Base-by-base conservation (phyloP, 2,888 invertebrate species). In the Orthonevra nobilis region DNA sequence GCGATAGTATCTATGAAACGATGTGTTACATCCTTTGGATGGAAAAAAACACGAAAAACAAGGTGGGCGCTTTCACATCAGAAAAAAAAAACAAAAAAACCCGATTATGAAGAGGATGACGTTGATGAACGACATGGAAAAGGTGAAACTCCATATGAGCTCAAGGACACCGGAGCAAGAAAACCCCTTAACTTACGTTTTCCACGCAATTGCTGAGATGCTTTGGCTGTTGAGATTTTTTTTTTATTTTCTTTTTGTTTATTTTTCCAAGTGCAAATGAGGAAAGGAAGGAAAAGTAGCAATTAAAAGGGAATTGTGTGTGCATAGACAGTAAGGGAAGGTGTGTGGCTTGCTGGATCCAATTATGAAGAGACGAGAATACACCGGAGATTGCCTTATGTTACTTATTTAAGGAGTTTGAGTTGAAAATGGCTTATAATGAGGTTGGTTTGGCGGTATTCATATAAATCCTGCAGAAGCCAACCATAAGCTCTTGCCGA, bases 1-100 rank as follows among this genome's bases (percentile, higher is more conserved):
- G 12, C 17, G 73, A 64, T 64, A 50, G 52, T 30, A 73, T 73
- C 73, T 64, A 14, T 52, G 64, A 64, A 42, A 36, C 36, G 28
- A 52, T 58, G 50, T 66, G 42, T 50, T 28, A 73, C 42, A 64
- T 50, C 64, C 44, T 28, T 56, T 50, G 10, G 28, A 28, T 69
- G 26, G 14, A 28, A 32, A 20, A 17, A 1, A 15, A 28, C n/a
- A n/a, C 15, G 66, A 46, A 38, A n/a, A 50, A 58, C 56, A 63
- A 64, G n/a, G n/a, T n/a, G n/a, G n/a, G n/a, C n/a, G n/a, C n/a
- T n/a, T 56, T 64, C 48, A 34, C 52, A 42, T 15, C 40, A 20
- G 19, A 34, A 34, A 12, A 19, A 5, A 20, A 10, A 9, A 40
- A 15, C 9, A 34, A 44, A 34, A 26, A 7, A 17, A 34, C 32